These are phyloP conservation scores for Heterochromis multidens DNA, from an alignment of 2,113 vertebrate genomes.

Conservation along the genomic window DNA sequence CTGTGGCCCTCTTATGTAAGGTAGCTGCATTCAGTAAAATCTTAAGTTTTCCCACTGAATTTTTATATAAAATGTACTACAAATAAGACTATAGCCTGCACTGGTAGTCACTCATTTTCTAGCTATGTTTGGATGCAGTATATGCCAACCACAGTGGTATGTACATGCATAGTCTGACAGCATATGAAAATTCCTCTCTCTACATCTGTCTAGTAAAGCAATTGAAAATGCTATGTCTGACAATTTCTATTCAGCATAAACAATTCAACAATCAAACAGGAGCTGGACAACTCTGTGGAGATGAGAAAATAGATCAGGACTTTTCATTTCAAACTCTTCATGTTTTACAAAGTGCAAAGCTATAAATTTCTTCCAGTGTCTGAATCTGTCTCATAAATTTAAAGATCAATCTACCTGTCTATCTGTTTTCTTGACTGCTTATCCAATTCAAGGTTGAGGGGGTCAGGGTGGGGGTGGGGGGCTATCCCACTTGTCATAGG, in stretches of 20 bases:
- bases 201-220: background rate
- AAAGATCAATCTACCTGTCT: no score
- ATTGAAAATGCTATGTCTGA: background rate
- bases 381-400: background rate
- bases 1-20: background rate
- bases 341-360: no score
- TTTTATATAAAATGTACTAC: background rate
- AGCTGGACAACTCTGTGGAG: no score
- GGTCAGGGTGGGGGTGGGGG: no score
- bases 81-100: background rate
- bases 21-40: background rate
- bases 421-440: no score
- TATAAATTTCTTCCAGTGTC: no score
- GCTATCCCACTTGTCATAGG: no score
- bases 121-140: background rate
- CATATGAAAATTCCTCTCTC: background rate
- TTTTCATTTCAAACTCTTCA: no score
- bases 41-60: background rate
- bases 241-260: background rate
- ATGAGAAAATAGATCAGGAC: no score
- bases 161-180: background rate
- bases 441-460: no score
- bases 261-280: background rate
- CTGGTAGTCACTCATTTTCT: background rate
- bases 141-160: background rate